Conservation (phyloP, 2,797 vertebrate species). For the Sebastes umbrosus region DNA sequence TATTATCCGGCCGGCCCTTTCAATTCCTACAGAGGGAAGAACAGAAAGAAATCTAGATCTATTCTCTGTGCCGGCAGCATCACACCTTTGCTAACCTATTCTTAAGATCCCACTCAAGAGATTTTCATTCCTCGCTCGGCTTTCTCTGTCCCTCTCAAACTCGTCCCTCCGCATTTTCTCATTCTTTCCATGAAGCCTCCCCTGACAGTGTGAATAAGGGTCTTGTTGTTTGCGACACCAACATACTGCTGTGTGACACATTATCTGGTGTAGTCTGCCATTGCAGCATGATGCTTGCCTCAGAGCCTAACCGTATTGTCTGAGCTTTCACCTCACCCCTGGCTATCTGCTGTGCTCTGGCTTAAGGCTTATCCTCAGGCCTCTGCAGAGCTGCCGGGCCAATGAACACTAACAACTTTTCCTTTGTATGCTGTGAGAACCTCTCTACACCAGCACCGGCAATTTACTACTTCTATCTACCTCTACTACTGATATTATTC, state of each 20-base stretch:
- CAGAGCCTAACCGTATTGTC: constrained; percentile 66
- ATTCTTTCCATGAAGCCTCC: constrained; percentile 59
- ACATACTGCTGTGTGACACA: constrained; percentile 71
- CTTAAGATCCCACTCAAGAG: constrained; percentile 62
- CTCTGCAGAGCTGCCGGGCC: constrained; percentile 69
- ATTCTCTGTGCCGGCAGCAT: constrained; percentile 61
- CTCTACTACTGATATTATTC: constrained; percentile 28
- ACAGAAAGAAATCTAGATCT: constrained; percentile 61
- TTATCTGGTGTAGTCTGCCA: constrained; percentile 70
- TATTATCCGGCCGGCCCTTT: constrained; percentile 72
- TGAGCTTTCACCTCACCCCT: constrained; percentile 71
- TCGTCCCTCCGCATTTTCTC: constrained; percentile 43
- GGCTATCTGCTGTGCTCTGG: constrained; percentile 70
- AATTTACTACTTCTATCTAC: constrained; percentile 33
- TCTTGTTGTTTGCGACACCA: constrained; percentile 70
- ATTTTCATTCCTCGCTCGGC: constrained; percentile 51
- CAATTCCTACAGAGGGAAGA: constrained; percentile 59
- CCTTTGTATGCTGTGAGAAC: constrained; percentile 65
- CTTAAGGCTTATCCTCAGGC: constrained; percentile 78
- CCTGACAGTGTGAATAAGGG: constrained; percentile 64
- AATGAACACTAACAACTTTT: constrained; percentile 71
- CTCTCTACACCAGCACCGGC: constrained; percentile 12
- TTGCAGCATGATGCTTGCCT: constrained; percentile 72
- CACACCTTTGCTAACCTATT: constrained; percentile 73
- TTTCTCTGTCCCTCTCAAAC: constrained; percentile 30